Evolutionary conservation across 2,113 vertebrate species (phyloP), one percentile per base, ranked within the genome.

Genomic region (Bufo bufo): DNA sequence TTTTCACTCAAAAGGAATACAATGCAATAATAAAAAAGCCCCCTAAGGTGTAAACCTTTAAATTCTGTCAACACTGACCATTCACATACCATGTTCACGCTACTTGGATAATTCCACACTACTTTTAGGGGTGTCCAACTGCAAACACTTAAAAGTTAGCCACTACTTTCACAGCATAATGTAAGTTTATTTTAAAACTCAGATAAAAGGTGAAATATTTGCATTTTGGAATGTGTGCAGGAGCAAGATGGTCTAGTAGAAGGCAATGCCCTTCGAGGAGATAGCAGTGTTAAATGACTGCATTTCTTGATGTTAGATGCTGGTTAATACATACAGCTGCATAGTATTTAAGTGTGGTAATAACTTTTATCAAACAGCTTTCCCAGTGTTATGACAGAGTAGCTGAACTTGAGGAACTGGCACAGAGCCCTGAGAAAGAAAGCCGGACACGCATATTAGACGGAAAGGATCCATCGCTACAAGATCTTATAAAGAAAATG

Each of bases 381-480:
- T 96, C 96, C 49, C 95, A 97, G 90, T 97, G 95, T 87, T 94
- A 93, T 79, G 96, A 98, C 90, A 95, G 91, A 91, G 94, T 91
- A 65, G 94, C 78, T 90, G 90, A 81, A 23, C 89, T 97, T 90
- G 96, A 97, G 89, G 90, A 92, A 63, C 20, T 78, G 1, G 89
- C 93, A 50, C 10, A 92, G 80, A 92, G 95, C 85, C 93, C 92
- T 0, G 13, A 71, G 0, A 86, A 77, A 33, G 63, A 94, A 87
- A 91, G 33, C 10, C 93, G 91, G 92, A 90, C 87, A 84, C 94
- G 93, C 90, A 87, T 93, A 8, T 89, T 97, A 86, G 94, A 92
- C 80, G 96, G 97, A 58, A 93, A 94, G 71, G 96, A 98, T 90
- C 94, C 93, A 7, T 94, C 96, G 2, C 77, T 91, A 84, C 90